Percentiles rank a stretch among this genome's conserved stretches.
phyloP scores from a whole-genome alignment of 2,888 invertebrate species.

The Apodemia duryi region DNA sequence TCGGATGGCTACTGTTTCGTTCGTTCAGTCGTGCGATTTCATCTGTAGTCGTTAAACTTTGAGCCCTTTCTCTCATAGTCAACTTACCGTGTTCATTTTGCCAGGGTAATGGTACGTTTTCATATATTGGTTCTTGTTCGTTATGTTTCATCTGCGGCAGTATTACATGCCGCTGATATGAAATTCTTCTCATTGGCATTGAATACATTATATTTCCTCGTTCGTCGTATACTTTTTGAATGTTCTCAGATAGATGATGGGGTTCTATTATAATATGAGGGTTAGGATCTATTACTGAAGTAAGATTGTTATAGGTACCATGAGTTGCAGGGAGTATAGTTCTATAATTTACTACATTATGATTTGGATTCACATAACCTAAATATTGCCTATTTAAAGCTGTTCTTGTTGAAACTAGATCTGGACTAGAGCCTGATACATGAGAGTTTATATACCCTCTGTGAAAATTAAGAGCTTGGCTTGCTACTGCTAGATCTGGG shows the following conservation, averaged over 20 bases:
- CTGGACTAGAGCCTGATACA: constrained; percentile 88
- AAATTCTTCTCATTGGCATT: constrained; percentile 74
- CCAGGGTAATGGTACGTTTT: constrained; percentile 88
- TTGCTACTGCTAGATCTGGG: constrained; percentile 88
- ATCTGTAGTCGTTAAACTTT: constrained; percentile 86
- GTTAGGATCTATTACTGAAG: constrained; percentile 78
- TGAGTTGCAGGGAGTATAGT: constrained; percentile 75
- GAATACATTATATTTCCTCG: constrained; percentile 82
- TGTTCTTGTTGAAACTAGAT: constrained; percentile 86
- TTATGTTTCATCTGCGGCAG: constrained; percentile 58
- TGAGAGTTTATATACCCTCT: constrained; percentile 72
- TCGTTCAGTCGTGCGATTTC: constrained; percentile 75
- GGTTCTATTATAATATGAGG: constrained; percentile 78
- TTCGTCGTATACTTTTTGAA: constrained; percentile 81
- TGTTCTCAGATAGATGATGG: constrained; percentile 78
- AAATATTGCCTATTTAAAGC: constrained; percentile 75
- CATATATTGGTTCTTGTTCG: constrained; percentile 87
- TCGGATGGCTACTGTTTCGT: constrained; percentile 59
- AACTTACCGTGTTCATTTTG: constrained; percentile 53
- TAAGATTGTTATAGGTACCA: constrained; percentile 86
- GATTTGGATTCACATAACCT: constrained; percentile 54
- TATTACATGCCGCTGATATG: constrained; percentile 70
- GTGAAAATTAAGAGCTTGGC: constrained; percentile 77
- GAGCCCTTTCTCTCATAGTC: constrained; percentile 74
- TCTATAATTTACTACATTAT: constrained; percentile 56